A percentile compares a stretch with the other conserved stretches of the same genome.
These are phyloP conservation scores for Lasioglossum albipes DNA, from an alignment of 1,140 invertebrate species.

Conservation along the genomic window DNA sequence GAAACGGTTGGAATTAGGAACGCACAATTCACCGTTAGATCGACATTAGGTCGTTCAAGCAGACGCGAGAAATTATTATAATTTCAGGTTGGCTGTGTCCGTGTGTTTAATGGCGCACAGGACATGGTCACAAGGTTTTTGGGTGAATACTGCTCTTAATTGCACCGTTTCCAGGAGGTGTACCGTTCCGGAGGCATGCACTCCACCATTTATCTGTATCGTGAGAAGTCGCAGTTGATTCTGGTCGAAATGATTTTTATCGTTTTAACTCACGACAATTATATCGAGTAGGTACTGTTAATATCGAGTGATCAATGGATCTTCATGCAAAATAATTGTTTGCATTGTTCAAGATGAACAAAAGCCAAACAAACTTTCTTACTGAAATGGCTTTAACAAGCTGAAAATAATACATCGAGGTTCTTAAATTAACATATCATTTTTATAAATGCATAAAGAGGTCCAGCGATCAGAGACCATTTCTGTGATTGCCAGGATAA, in stretches of 20 bases:
- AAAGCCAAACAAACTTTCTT: no score
- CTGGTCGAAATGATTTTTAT: not conserved
- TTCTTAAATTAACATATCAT: no score
- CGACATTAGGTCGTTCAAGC: constrained; percentile 34
- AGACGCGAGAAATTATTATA: constrained; percentile 24
- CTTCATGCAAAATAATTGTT: no score
- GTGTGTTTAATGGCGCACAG: constrained; percentile 27
- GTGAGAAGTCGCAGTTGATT: constrained; percentile 9
- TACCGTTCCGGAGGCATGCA: not conserved
- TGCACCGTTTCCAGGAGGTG: constrained; percentile 15
- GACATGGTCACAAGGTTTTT: constrained; percentile 37
- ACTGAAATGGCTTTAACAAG: no score
- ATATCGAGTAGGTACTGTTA: no score
- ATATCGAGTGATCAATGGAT: no score
- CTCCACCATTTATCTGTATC: not conserved
- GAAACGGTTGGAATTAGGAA: constrained; percentile 22
- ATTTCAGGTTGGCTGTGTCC: constrained; percentile 8
- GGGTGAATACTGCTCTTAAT: constrained; percentile 30
- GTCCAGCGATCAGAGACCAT: no score
- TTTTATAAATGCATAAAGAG: no score
- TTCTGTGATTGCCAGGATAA: no score
- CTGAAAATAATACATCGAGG: no score
- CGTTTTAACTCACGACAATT: not conserved
- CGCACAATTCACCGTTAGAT: constrained; percentile 42
- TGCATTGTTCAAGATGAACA: no score